These are phyloP conservation scores for Mystacornis crossleyi DNA, from an alignment of 2,113 vertebrate genomes.

Conservation along the genomic window DNA sequence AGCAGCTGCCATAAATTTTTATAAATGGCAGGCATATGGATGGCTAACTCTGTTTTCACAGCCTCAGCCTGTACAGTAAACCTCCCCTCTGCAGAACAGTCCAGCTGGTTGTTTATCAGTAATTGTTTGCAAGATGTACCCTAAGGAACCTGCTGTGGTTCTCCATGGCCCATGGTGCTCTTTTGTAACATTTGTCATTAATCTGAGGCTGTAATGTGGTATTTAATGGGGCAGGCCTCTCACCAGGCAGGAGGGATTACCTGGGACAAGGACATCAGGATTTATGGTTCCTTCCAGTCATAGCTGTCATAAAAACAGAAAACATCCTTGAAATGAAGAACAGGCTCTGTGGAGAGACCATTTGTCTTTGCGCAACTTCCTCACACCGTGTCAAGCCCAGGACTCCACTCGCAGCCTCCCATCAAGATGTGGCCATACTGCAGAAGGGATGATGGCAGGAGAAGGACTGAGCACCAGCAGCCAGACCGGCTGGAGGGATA, in stretches of 20 bases:
- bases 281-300: slow-evolving; percentile 10
- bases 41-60: background rate
- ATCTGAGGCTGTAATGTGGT: background rate
- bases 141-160: background rate
- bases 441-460: background rate
- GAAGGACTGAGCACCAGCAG: background rate
- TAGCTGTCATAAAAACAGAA: background rate
- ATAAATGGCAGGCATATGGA: background rate
- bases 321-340: background rate
- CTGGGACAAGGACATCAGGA: background rate
- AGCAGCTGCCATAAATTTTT: background rate
- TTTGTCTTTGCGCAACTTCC: background rate
- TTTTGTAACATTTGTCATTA: background rate
- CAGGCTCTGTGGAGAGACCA: background rate
- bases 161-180: background rate
- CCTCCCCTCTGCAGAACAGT: background rate
- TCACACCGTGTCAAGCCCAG: rapidly evolving
- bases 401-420: background rate
- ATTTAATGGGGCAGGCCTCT: background rate
- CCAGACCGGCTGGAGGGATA: background rate
- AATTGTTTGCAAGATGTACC: background rate
- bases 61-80: background rate
- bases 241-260: background rate
- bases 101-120: background rate
- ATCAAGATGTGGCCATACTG: rapidly evolving